A percentile compares a stretch with the other conserved stretches of the same genome.
Evolutionary conservation across 2,797 vertebrate species (phyloP).

Genomic region (Liasis olivaceus): DNA sequence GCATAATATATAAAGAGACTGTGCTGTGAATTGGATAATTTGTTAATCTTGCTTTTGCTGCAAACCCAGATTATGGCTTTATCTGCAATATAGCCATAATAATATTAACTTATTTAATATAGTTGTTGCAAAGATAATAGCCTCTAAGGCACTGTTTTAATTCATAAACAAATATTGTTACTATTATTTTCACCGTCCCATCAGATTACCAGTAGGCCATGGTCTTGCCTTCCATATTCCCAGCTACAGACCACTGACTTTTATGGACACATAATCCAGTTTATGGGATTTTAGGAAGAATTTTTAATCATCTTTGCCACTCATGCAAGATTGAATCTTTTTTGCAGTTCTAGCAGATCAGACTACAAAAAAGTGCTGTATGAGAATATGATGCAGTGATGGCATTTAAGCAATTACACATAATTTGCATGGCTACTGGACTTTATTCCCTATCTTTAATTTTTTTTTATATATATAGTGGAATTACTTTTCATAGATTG

Average conservation of each 20-base stretch:
- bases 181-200: conserved; percentile 1
- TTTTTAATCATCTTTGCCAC: neutral
- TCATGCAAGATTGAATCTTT: neutral
- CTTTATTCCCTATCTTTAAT: neutral
- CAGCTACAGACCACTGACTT: neutral
- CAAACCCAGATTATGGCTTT: neutral
- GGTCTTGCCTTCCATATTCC: neutral
- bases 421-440: neutral
- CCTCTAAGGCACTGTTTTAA: neutral
- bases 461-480: neutral
- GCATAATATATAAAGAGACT: neutral
- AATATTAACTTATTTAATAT: neutral
- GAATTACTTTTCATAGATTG: neutral
- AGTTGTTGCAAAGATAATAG: neutral
- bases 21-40: neutral
- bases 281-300: neutral
- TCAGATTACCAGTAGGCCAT: neutral
- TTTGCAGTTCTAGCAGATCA: neutral
- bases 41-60: neutral
- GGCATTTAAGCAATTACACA: neutral
- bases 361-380: neutral
- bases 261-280: neutral
- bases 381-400: neutral
- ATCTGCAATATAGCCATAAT: neutral
- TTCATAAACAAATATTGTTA: neutral